phyloP scores from a whole-genome alignment of 2,888 invertebrate genomes.

The Limnephilus rhombicus region DNA sequence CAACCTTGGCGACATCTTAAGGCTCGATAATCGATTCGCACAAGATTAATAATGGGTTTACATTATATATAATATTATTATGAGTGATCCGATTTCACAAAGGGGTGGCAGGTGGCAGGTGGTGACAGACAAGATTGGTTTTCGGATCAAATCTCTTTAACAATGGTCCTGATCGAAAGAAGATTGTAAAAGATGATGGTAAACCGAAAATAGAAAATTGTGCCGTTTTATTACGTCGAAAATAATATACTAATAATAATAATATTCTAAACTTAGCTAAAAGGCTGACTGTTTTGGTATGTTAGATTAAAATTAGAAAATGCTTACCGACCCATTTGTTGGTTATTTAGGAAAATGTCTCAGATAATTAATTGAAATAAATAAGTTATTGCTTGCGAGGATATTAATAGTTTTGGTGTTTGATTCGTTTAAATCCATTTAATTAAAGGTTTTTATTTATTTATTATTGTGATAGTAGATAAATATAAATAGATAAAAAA shows the following conservation, averaged over 20 bases:
- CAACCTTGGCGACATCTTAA: conserved; percentile 6
- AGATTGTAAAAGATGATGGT: background rate
- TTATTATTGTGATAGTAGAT: no score
- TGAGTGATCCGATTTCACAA: background rate
- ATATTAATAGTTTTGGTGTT: no score
- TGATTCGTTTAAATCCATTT: no score
- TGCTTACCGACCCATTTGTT: no score
- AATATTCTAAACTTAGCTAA: background rate
- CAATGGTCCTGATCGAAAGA: background rate
- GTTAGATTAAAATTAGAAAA: no score
- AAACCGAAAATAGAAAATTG: background rate
- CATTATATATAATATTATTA: background rate
- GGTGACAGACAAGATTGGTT: background rate
- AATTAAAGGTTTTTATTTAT: no score
- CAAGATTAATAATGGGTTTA: conserved; percentile 8
- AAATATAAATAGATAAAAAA: no score
- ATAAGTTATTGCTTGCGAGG: no score
- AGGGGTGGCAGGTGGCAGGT: background rate
- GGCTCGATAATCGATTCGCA: background rate
- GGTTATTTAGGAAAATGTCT: no score
- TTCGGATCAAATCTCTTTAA: background rate
- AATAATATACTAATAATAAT: background rate
- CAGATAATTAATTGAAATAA: no score
- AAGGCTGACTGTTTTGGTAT: background rate
- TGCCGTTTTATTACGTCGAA: background rate